Conservation (phyloP, 2,113 vertebrate species). For the Anguilla rostrata region DNA sequence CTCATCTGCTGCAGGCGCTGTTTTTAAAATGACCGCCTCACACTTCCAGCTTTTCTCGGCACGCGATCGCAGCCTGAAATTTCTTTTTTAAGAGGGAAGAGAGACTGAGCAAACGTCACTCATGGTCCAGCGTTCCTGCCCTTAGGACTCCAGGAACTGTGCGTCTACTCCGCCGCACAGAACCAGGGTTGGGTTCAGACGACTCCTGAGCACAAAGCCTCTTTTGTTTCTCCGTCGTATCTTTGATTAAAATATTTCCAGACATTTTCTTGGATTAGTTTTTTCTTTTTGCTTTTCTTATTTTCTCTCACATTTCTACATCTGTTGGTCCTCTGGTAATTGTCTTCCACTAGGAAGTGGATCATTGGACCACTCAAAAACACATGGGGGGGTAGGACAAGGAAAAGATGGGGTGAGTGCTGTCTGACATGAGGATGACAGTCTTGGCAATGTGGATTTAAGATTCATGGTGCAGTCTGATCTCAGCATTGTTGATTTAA, state of each 20-base stretch:
- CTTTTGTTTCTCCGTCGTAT: slow-evolving; percentile 55
- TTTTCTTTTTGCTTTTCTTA: background rate
- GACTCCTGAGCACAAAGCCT: slow-evolving; percentile 38
- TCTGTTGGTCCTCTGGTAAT: background rate
- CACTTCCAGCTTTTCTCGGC: background rate
- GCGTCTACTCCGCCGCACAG: slow-evolving; percentile 16
- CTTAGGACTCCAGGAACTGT: slow-evolving; percentile 3
- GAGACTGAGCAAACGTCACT: background rate
- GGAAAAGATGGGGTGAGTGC: no score
- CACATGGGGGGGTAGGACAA: no score
- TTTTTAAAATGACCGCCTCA: background rate
- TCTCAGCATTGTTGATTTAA: background rate
- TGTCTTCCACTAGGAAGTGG: background rate
- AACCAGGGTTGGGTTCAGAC: background rate
- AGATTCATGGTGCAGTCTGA: background rate
- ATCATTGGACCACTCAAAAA: background rate
- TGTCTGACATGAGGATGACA: no score
- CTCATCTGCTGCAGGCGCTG: background rate
- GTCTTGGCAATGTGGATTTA: no score
- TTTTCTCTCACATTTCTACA: slow-evolving; percentile 20
- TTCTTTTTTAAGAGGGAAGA: background rate
- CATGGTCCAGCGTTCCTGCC: background rate
- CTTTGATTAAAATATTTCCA: slow-evolving; percentile 44
- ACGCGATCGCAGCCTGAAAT: background rate
- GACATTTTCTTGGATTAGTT: slow-evolving; percentile 10